A percentile compares a stretch with the other conserved stretches of the same genome.
These are phyloP conservation scores for Perizoma affinitatum DNA, from an alignment of 2,888 invertebrate genomes.

Conservation along the genomic window DNA sequence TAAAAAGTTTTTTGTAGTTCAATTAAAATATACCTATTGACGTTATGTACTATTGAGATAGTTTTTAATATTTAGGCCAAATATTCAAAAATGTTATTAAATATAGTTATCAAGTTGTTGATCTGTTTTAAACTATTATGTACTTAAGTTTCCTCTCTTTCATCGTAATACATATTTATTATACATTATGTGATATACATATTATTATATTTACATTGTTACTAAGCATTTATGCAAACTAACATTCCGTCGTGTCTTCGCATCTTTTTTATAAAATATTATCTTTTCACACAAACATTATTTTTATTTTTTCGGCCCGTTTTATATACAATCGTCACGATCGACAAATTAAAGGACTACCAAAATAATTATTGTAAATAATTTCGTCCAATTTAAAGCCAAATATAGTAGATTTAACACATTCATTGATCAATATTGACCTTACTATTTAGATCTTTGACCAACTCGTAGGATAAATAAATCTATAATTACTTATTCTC, in stretches of 20 bases:
- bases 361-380: slow-evolving; percentile 6
- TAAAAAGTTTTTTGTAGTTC: no score
- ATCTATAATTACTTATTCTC: slow-evolving; percentile 6
- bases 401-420: slow-evolving; percentile 23
- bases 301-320: neutral
- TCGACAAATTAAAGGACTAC: neutral
- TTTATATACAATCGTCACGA: neutral
- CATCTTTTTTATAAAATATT: slow-evolving; percentile 22
- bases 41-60: neutral
- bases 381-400: slow-evolving; percentile 22
- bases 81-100: slow-evolving; percentile 38
- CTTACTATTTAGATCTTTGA: slow-evolving; percentile 22
- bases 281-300: slow-evolving; percentile 16
- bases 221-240: slow-evolving; percentile 17
- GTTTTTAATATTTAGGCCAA: slow-evolving; percentile 35
- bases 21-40: no score
- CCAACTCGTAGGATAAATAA: slow-evolving; percentile 21
- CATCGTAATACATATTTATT: slow-evolving; percentile 15
- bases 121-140: slow-evolving; percentile 26
- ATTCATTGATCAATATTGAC: slow-evolving; percentile 22
- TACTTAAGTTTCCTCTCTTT: slow-evolving; percentile 36
- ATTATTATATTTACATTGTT: slow-evolving; percentile 5
- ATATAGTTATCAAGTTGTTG: slow-evolving; percentile 28
- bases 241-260: slow-evolving; percentile 36
- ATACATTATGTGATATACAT: neutral